phyloP scores from a whole-genome alignment of 2,797 vertebrate genomes.

The Notamacropus eugenii region DNA sequence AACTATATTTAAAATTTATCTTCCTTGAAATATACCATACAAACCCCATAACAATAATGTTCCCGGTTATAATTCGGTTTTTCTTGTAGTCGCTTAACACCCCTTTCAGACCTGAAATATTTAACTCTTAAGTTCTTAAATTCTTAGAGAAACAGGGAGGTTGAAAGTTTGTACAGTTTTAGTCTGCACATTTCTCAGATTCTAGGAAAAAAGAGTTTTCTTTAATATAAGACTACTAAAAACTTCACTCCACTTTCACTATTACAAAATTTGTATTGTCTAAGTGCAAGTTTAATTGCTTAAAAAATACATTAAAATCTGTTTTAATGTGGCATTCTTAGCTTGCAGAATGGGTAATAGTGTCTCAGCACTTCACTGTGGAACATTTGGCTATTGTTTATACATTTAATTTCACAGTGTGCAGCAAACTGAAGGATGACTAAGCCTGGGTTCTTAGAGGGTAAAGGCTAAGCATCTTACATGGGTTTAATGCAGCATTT shows the following conservation, averaged over 20 bases:
- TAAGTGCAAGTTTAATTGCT: neutral
- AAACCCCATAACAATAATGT: neutral
- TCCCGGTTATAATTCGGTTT: neutral
- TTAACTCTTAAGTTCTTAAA: constrained; percentile 36
- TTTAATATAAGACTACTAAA: neutral
- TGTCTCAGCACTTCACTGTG: accelerated
- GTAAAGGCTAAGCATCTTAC: neutral
- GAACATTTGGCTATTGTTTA: neutral
- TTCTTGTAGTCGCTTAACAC: constrained; percentile 23
- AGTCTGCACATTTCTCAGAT: neutral
- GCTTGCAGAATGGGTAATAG: neutral
- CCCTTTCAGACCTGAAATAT: neutral
- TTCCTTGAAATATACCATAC: neutral
- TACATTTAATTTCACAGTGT: neutral
- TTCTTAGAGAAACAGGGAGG: neutral
- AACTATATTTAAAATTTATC: neutral
- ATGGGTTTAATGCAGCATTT: neutral
- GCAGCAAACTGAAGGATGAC: neutral
- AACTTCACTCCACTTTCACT: neutral
- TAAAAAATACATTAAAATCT: neutral
- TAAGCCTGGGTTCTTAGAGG: neutral
- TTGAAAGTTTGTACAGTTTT: neutral
- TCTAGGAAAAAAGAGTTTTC: neutral
- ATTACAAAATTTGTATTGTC: constrained; percentile 16
- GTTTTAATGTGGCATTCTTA: neutral